Base-by-base conservation (phyloP, 2,113 vertebrate species). In the Ammodytes marinus region DNA sequence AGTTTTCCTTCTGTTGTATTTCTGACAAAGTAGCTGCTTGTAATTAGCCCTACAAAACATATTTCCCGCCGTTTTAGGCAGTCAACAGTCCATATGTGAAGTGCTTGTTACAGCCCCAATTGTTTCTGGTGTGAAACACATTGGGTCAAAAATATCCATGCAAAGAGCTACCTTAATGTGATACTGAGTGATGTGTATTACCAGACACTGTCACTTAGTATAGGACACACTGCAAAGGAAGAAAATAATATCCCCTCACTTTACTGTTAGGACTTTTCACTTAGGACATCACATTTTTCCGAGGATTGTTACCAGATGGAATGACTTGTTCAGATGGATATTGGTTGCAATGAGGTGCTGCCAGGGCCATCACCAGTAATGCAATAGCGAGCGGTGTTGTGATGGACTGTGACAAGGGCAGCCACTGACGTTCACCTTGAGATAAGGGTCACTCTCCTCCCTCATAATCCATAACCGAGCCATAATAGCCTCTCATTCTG, bases 371-470 rank as follows among this genome's bases (percentile, higher is more conserved):
- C 76, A 63, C 71, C 80, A 88, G 6, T 80, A 86, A 82, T 74
- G 72, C 85, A 88, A 85, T 82, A 79, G 79, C 79, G 87, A 84
- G 58, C 61, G 57, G 66, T 82, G 88, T 74, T 76, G 57, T 93
- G 86, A 90, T 89, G 86, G 85, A 91, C 86, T 82, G 88, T 58
- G 57, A 83, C 82, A 66, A 80, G 84, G 85, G 75, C 82, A 80
- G 87, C 91, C 70, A 39, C 80, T 80, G 86, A 91, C 70, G 58
- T 85, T 95, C 91, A 94, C 95, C 92, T 93, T 94, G 91, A 93
- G 86, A 91, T 78, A 84, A 83, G 87, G 91, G 91, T 94, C 89
- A 88, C 69, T 81, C 72, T 85, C 71, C 83, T 88, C 86, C 88
- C 86, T 83, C 82, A 84, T 88, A 91, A 92, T 92, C 92, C 90